Evolutionary conservation across 30 jellyfish, hydroid and myxozoan genomes (phyloP), one percentile per base, ranked within the genome.

Genomic region (Phacellophora camtschatica): DNA sequence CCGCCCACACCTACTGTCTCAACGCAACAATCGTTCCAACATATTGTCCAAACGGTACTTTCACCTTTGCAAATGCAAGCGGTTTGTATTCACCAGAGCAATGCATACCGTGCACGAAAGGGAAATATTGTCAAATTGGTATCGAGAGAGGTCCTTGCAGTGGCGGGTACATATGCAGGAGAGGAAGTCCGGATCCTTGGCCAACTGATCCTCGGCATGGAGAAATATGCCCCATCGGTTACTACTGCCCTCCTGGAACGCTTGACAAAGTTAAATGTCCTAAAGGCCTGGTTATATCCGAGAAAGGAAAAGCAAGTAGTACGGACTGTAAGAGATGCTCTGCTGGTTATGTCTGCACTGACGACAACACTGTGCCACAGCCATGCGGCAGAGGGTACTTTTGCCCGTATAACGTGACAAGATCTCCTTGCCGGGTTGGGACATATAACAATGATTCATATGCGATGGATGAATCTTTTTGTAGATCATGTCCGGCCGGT

Each of bases 21-120:
- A 82, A 82, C 64, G 75, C 74, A 5, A 84, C 98, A 28, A 55
- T 86, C 5, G 95, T 70, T 11, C 98, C 98, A 0, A 63, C 18
- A 4, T 55, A 20, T 22, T 92, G 98, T 74, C 98, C 98, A n/a
- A 86, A 92, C 66, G 98, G 98, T 13, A 92, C 98, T 23, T 85
- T 66, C 39, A 92, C 95, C 4, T 63, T 73, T 25, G 86, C 71
- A 22, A 86, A 86, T 46, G 86, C 58, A 53, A 86, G 88, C 34
- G 98, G 98, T 0, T 55, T 92, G 66, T 68, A 83, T 28, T 39
- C 87, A 23, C 85, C 96, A 27, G 76, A 41, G 31, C 87, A 85
- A 35, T 92, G 98, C 62, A 71, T 85, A 27, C 91, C 98, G 6
- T 92, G 98, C 50, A 86, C 85, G 2, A 71, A 92, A 0, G 98